phyloP scores from a whole-genome alignment of 53 echinoderm and acorn worm genomes.

The Holothuria leucospilota region DNA sequence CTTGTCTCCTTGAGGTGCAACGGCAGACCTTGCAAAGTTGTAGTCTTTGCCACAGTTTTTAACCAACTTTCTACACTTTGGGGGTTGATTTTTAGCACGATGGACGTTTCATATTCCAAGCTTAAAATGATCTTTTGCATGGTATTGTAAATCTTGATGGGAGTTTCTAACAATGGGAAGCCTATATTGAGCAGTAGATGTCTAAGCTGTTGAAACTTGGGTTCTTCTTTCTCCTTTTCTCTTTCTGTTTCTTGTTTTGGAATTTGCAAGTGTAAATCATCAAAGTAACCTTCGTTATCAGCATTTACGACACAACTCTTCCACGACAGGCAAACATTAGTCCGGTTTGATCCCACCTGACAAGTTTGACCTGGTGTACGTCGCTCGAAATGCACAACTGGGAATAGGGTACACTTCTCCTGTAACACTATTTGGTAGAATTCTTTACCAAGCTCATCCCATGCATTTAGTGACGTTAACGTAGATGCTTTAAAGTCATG shows the following conservation, averaged over 20 bases:
- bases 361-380: background rate
- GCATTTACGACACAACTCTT: constrained; percentile 12
- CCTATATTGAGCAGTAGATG: background rate
- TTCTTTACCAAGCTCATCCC: constrained; percentile 1
- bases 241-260: background rate
- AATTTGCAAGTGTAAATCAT: background rate
- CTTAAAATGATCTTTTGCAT: background rate
- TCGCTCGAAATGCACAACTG: background rate
- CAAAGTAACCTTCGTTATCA: background rate
- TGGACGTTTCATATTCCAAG: background rate
- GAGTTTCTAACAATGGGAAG: constrained; percentile 3
- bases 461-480: background rate
- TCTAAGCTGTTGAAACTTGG: background rate
- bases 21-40: background rate
- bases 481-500: too few relatives aligned
- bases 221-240: too few relatives aligned
- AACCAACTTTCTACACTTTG: background rate
- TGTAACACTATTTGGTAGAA: background rate
- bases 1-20: background rate
- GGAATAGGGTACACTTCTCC: background rate
- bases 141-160: background rate
- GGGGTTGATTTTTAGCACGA: background rate
- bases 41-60: background rate
- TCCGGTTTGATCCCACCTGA: too few relatives aligned
- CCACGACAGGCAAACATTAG: background rate